Conservation (phyloP, 2,797 vertebrate species). For the Cichlasoma orientale region DNA sequence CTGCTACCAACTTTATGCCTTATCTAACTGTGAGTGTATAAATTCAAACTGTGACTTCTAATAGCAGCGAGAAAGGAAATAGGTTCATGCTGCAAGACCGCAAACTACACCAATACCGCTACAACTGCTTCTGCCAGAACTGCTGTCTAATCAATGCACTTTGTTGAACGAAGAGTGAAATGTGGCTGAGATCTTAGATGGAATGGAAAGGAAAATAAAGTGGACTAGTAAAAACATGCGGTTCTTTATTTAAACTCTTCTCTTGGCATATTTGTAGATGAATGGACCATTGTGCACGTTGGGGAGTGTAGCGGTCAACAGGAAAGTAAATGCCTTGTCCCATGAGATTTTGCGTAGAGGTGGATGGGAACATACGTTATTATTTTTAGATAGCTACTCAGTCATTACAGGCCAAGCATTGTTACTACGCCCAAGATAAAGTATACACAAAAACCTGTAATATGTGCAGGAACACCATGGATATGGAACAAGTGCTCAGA, state of each 20-base stretch:
- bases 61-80: constrained; percentile 26
- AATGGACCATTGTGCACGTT: constrained; percentile 34
- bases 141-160: constrained; percentile 73
- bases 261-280: constrained; percentile 56
- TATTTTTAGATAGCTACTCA: neutral
- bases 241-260: constrained; percentile 40
- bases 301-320: constrained; percentile 22
- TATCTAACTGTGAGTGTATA: constrained; percentile 38
- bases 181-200: constrained; percentile 54
- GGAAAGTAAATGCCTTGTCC: constrained; percentile 38
- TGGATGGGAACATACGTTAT: neutral
- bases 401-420: neutral
- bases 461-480: neutral
- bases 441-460: neutral
- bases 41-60: constrained; percentile 44
- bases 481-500: neutral
- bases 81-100: constrained; percentile 21
- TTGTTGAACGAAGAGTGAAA: constrained; percentile 70
- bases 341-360: constrained; percentile 10
- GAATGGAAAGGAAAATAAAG: constrained; percentile 72
- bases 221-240: constrained; percentile 38
- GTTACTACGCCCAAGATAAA: neutral
- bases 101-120: constrained; percentile 31
- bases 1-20: constrained; percentile 23
- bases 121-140: constrained; percentile 39